A percentile compares a stretch with the other conserved stretches of the same genome.
Evolutionary conservation across 2,888 invertebrate species (phyloP).

Genomic region (Epirrhoe alternata): DNA sequence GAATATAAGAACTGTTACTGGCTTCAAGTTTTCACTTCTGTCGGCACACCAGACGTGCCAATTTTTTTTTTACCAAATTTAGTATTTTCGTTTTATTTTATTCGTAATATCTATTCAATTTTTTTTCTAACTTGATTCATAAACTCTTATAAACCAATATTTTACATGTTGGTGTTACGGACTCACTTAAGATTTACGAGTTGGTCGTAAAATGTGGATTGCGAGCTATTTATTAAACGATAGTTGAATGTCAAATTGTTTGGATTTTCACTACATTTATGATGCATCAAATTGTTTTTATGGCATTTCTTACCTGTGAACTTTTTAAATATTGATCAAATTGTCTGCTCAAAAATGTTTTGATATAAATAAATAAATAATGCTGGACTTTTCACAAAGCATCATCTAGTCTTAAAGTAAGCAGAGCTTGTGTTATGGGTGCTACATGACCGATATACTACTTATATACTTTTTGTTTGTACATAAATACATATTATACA

Average conservation of each 20-base stretch:
- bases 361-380: too few relatives aligned
- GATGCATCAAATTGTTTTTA: not conserved
- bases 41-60: too few relatives aligned
- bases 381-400: too few relatives aligned
- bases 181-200: not conserved
- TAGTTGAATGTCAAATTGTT: conserved; percentile 7
- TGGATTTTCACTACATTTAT: not conserved
- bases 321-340: not conserved
- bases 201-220: not conserved
- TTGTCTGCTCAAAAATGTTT: too few relatives aligned
- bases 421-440: too few relatives aligned
- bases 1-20: too few relatives aligned
- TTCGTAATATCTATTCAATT: not conserved
- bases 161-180: not conserved
- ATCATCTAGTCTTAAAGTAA: too few relatives aligned
- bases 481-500: too few relatives aligned
- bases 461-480: too few relatives aligned
- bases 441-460: too few relatives aligned
- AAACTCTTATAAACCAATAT: not conserved
- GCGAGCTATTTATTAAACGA: not conserved
- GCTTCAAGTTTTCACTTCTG: too few relatives aligned
- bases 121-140: not conserved
- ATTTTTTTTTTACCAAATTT: not conserved
- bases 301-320: not conserved
- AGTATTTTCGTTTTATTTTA: not conserved